A percentile compares a stretch with the other conserved stretches of the same genome.
Conservation (phyloP, 2,797 vertebrate species). For the Tangara arthus region DNA sequence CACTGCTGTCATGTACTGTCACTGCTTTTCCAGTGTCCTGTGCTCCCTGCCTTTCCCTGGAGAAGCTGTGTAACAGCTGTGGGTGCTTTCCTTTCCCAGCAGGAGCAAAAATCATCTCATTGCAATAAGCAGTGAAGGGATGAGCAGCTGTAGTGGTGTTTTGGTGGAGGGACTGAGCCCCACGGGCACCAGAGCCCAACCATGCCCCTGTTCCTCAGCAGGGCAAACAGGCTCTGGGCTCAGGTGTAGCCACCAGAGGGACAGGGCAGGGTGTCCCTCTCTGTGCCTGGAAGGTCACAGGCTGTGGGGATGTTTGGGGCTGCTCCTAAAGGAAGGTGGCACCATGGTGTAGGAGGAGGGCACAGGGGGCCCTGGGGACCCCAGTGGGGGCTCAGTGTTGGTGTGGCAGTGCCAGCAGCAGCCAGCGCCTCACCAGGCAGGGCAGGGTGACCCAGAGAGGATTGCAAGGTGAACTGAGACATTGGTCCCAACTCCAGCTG, state of each 20-base stretch:
- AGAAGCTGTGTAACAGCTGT: neutral
- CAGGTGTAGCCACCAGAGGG: accelerated
- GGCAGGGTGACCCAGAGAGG: neutral
- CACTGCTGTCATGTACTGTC: neutral
- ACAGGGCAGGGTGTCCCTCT: neutral
- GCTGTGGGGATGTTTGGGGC: accelerated
- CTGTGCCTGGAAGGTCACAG: neutral
- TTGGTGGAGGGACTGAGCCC: neutral
- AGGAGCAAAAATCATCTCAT: neutral
- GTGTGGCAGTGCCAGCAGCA: accelerated
- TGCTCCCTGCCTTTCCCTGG: neutral
- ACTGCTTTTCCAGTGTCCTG: accelerated
- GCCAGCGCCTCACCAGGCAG: accelerated
- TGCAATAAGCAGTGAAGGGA: neutral
- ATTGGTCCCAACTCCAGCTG: neutral
- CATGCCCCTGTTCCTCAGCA: accelerated
- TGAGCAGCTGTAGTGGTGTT: neutral
- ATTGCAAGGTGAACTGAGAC: neutral
- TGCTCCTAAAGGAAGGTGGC: neutral
- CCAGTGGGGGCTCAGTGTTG: neutral
- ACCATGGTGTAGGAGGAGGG: neutral
- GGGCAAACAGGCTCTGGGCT: neutral
- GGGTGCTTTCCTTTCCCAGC: neutral
- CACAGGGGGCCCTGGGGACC: neutral
- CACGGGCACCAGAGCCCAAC: neutral